These are phyloP conservation scores for Stomorhina lunata DNA, from an alignment of 2,888 invertebrate genomes.

Conservation along the genomic window DNA sequence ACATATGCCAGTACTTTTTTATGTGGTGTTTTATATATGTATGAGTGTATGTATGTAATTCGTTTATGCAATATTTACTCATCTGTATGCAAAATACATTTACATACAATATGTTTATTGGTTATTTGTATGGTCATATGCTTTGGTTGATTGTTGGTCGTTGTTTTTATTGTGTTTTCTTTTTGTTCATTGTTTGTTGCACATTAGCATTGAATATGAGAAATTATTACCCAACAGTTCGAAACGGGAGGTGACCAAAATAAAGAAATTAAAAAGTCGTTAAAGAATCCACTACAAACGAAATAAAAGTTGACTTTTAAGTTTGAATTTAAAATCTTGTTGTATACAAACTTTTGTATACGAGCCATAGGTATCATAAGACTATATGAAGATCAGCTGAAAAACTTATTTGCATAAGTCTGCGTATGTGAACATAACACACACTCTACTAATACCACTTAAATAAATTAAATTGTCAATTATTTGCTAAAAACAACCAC, in stretches of 20 bases:
- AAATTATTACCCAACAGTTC: no score
- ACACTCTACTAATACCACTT: slow-evolving; percentile 65
- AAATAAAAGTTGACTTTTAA: no score
- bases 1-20: neutral
- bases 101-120: slow-evolving; percentile 61
- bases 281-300: no score
- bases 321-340: no score
- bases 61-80: slow-evolving; percentile 33
- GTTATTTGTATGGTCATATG: slow-evolving; percentile 59
- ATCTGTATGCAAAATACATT: slow-evolving; percentile 34
- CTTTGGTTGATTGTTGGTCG: slow-evolving; percentile 39
- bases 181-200: slow-evolving; percentile 21
- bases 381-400: no score
- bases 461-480: slow-evolving; percentile 78
- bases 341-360: no score
- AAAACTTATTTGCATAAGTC: neutral
- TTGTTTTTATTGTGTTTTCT: neutral
- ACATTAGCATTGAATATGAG: neutral
- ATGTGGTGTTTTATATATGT: no score
- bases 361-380: no score
- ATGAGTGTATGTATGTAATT: neutral
- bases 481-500: slow-evolving; percentile 72
- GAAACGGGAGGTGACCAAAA: no score
- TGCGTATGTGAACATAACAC: neutral
- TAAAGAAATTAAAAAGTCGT: neutral